These are phyloP conservation scores for Spilogale gracilis DNA, from an alignment of 2,113 vertebrate genomes.

Conservation along the genomic window DNA sequence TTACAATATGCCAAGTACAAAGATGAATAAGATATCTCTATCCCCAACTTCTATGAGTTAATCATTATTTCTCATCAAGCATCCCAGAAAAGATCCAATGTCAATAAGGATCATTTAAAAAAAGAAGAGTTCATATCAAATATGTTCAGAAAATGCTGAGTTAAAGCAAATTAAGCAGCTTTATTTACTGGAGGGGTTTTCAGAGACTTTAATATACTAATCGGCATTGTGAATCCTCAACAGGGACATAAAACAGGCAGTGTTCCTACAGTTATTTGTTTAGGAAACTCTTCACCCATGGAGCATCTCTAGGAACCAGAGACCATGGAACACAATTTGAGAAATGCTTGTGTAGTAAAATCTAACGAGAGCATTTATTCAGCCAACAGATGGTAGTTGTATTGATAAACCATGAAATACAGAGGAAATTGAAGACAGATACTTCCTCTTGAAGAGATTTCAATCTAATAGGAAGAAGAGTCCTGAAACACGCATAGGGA, in stretches of 20 bases:
- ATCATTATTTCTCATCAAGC: background rate
- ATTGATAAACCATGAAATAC: background rate
- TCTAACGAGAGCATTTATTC: background rate
- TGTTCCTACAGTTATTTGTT: background rate
- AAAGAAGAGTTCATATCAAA: background rate
- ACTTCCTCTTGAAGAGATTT: background rate
- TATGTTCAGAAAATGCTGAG: background rate
- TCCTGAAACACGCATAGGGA: background rate
- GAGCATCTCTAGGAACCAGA: background rate
- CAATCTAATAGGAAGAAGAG: background rate
- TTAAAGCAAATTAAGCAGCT: background rate
- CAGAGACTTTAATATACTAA: background rate
- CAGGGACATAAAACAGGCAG: background rate
- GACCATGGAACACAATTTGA: background rate
- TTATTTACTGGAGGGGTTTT: background rate
- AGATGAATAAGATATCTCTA: background rate
- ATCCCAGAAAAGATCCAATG: background rate
- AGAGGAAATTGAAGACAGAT: background rate
- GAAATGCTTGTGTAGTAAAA: background rate
- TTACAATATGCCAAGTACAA: background rate
- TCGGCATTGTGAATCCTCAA: background rate
- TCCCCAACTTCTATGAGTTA: background rate
- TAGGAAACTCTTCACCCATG: slow-evolving; percentile 5
- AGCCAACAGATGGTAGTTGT: background rate
- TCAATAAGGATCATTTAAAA: background rate